These are phyloP conservation scores for Anagyrus pseudococci DNA, from an alignment of 2,888 invertebrate species.

Conservation along the genomic window DNA sequence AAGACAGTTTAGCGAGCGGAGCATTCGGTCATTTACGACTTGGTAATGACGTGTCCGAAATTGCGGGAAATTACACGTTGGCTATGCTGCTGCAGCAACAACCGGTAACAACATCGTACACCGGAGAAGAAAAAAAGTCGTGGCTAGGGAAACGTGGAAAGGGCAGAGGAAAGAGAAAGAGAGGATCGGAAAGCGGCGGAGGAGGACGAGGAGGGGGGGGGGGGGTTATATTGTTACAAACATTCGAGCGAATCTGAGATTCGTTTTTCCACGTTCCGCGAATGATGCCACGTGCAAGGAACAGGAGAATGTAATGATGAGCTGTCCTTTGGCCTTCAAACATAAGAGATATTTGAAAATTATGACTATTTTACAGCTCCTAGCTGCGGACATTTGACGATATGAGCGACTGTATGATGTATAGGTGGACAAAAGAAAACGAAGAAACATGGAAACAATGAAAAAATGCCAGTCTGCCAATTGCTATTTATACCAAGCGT, in stretches of 20 bases:
- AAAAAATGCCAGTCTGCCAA: too few species aligned
- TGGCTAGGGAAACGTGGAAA: constrained; percentile 4
- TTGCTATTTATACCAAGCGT: too few species aligned
- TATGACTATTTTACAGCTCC: too few species aligned
- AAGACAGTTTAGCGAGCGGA: constrained; percentile 28
- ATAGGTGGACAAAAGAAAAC: too few species aligned
- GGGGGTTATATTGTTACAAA: constrained; percentile 15
- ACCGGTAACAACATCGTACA: constrained; percentile 12
- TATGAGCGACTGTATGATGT: too few species aligned
- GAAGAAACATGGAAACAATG: too few species aligned
- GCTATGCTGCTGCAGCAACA: constrained; percentile 11
- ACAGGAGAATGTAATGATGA: too few species aligned
- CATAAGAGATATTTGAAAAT: too few species aligned
- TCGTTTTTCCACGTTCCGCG: constrained; percentile 12
- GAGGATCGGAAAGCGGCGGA: background rate
- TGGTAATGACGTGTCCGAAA: constrained; percentile 44
- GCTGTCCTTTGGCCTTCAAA: too few species aligned
- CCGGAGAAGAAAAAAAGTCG: constrained; percentile 1
- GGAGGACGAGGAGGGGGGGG: too few species aligned
- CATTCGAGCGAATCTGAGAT: background rate
- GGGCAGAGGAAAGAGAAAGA: constrained; percentile 11
- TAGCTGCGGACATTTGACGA: too few species aligned
- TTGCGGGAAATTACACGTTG: constrained; percentile 44
- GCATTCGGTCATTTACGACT: constrained; percentile 40
- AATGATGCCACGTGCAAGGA: too few species aligned